A percentile compares a stretch with the other conserved stretches of the same genome.
These are phyloP conservation scores for Paramormyrops hopkinsi DNA, from an alignment of 2,797 vertebrate genomes.

Conservation along the genomic window DNA sequence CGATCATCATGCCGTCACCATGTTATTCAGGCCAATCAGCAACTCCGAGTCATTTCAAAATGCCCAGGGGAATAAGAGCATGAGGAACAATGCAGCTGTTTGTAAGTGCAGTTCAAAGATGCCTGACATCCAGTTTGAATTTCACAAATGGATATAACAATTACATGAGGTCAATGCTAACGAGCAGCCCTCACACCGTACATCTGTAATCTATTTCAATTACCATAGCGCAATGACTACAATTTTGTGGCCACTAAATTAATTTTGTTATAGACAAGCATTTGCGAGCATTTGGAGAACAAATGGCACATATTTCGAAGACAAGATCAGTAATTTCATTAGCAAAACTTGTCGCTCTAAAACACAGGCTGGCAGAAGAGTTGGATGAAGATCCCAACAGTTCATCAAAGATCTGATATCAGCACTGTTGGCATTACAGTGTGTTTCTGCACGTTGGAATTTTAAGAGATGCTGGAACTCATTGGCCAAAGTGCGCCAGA, in stretches of 20 bases:
- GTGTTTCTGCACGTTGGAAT: background rate
- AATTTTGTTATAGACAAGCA: slow-evolving; percentile 61
- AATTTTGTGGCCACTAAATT: slow-evolving; percentile 60
- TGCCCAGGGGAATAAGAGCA: slow-evolving; percentile 42
- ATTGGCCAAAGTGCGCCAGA: background rate
- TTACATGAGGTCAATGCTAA: slow-evolving; percentile 65
- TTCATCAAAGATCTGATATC: slow-evolving; percentile 31
- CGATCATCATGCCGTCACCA: background rate
- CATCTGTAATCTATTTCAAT: slow-evolving; percentile 70
- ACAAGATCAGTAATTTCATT: slow-evolving; percentile 56
- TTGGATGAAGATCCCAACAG: slow-evolving; percentile 42
- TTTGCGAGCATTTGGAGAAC: slow-evolving; percentile 33
- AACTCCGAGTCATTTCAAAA: slow-evolving; percentile 40
- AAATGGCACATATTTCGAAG: slow-evolving; percentile 46
- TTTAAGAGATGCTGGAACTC: background rate
- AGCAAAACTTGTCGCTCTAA: slow-evolving; percentile 53
- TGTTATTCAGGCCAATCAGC: slow-evolving; percentile 29
- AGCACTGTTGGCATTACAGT: background rate
- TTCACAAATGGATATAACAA: slow-evolving; percentile 73
- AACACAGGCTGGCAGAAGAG: slow-evolving; percentile 43
- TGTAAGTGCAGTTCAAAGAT: slow-evolving; percentile 54
- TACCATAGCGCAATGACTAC: slow-evolving; percentile 53
- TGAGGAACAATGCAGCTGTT: slow-evolving; percentile 54
- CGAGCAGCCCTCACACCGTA: slow-evolving; percentile 56
- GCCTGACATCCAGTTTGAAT: slow-evolving; percentile 65